These are phyloP conservation scores for Hydrochoerus hydrochaeris DNA, from an alignment of 2,113 vertebrate genomes.

Conservation along the genomic window DNA sequence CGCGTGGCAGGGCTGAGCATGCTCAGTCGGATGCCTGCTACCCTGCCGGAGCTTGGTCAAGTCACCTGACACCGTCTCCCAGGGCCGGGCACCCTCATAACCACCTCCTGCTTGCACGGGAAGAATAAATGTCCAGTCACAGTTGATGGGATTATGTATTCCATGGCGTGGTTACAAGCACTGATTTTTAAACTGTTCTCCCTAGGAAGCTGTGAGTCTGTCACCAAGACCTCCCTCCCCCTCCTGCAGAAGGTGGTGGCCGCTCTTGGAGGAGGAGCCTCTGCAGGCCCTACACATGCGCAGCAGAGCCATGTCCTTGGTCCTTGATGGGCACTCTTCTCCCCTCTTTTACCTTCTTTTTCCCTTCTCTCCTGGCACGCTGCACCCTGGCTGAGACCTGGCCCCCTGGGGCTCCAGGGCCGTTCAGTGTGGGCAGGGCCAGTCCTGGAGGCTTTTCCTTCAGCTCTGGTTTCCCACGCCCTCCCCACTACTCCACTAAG, in stretches of 20 bases:
- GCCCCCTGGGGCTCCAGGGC: background rate
- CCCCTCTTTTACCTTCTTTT: background rate
- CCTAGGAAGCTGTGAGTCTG: background rate
- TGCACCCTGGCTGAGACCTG: background rate
- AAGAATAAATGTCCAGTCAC: background rate
- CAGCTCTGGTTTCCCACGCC: background rate
- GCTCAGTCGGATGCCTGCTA: accelerated
- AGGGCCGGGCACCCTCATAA: accelerated
- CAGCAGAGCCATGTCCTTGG: background rate
- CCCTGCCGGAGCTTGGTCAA: accelerated
- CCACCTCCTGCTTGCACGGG: accelerated
- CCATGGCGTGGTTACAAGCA: background rate
- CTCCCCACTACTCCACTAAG: background rate
- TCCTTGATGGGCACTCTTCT: accelerated
- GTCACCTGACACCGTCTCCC: accelerated
- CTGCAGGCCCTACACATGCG: background rate
- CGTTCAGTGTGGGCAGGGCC: background rate
- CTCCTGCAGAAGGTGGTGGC: background rate
- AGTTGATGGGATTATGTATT: background rate
- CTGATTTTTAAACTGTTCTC: background rate
- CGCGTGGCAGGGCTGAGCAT: accelerated
- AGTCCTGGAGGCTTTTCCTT: background rate
- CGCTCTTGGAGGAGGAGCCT: background rate
- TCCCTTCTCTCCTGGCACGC: background rate
- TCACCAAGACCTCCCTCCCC: too few relatives aligned